These are phyloP conservation scores for Gryon sp. DNA, from an alignment of 1,140 invertebrate genomes.

Conservation along the genomic window DNA sequence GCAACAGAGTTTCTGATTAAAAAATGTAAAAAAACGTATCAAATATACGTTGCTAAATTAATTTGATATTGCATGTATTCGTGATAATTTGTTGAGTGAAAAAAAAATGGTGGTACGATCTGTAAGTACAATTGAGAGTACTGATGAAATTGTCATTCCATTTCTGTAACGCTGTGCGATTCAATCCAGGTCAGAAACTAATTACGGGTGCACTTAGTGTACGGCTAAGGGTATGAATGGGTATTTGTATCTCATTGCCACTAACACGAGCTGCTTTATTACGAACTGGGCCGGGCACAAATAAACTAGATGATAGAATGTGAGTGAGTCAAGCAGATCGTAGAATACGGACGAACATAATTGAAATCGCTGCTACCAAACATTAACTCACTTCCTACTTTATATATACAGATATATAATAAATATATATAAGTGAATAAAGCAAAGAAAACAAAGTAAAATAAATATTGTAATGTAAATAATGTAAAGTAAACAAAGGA, in stretches of 20 bases:
- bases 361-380: constrained; percentile 9
- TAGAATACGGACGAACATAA: neutral
- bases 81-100: no score
- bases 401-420: no score
- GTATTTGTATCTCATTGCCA: constrained; percentile 20
- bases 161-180: neutral
- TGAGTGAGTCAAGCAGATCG: neutral
- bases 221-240: constrained; percentile 11
- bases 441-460: no score
- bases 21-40: no score
- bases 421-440: no score
- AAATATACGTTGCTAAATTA: no score
- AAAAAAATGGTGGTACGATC: neutral
- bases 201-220: constrained; percentile 1
- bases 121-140: neutral
- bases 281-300: neutral
- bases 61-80: no score
- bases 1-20: no score
- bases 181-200: constrained; percentile 19
- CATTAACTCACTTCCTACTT: neutral
- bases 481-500: no score
- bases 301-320: neutral
- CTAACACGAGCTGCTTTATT: constrained; percentile 11
- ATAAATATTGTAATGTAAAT: no score
- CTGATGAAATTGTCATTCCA: neutral